Conservation (phyloP, 35 echinoderm and acorn worm genomes). For the Anneissia japonica region DNA sequence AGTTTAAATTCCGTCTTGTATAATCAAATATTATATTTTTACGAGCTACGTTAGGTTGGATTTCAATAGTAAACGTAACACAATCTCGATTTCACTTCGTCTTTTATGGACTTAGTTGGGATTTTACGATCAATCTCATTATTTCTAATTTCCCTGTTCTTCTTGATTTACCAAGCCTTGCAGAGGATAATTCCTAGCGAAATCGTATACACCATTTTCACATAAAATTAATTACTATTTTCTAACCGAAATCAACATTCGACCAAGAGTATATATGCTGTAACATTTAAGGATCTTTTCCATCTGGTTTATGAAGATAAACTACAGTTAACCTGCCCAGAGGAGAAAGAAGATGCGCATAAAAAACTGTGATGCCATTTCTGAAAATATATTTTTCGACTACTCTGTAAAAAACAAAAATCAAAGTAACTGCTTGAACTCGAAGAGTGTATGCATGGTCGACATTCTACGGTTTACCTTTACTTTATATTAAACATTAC, state of each 20-base stretch:
- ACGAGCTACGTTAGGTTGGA: background rate
- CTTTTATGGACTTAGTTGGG: background rate
- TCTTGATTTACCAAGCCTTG: background rate
- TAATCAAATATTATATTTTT: background rate
- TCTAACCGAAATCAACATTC: background rate
- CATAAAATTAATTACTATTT: conserved; percentile 3
- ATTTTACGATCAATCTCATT: background rate
- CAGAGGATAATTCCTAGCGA: background rate
- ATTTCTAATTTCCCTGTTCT: background rate
- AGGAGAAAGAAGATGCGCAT: background rate
- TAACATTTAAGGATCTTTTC: background rate
- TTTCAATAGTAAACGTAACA: background rate
- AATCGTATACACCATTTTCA: background rate
- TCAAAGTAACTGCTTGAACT: no score
- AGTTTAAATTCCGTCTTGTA: background rate
- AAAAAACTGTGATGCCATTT: no score
- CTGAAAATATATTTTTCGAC: no score
- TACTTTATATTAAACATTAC: no score
- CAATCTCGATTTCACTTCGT: background rate
- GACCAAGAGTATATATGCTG: background rate
- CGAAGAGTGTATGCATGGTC: no score
- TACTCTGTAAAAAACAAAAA: no score
- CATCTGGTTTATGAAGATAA: background rate
- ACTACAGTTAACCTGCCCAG: background rate
- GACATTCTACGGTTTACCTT: no score